Evolutionary conservation across 2,113 vertebrate species (phyloP).

Genomic region (Accipiter virgatus): DNA sequence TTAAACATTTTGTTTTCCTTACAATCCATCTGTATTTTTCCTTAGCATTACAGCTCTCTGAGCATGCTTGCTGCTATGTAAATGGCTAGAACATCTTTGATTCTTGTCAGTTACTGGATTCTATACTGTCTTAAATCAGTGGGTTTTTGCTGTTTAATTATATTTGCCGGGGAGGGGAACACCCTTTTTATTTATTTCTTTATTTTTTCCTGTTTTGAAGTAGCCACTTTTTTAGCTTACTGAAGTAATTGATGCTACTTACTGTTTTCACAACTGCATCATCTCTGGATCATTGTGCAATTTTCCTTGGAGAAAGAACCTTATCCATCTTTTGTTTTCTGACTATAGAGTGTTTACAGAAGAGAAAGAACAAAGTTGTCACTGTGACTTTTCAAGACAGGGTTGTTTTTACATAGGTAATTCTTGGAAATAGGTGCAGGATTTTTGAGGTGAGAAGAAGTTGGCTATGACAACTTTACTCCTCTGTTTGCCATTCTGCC

Average conservation of each 20-base stretch:
- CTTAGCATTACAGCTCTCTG: background rate
- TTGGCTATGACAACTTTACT: background rate
- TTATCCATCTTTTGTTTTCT: background rate
- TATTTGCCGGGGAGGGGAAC: rapidly evolving
- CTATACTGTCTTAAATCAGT: background rate
- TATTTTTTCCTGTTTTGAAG: background rate
- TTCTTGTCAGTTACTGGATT: background rate
- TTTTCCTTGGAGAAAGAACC: background rate
- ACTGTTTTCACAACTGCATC: background rate
- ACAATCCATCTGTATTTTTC: background rate
- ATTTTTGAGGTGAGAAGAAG: background rate
- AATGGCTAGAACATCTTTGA: background rate
- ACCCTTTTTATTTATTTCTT: background rate
- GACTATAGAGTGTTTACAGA: background rate
- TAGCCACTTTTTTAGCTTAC: background rate
- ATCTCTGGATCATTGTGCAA: background rate
- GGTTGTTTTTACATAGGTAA: background rate
- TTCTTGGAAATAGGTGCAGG: background rate
- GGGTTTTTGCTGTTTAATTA: background rate
- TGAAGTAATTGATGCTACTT: background rate
- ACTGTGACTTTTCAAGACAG: background rate
- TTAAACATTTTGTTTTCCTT: background rate
- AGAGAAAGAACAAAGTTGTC: background rate
- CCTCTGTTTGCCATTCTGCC: background rate
- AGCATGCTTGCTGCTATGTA: background rate